A percentile compares a stretch with the other conserved stretches of the same genome.
Evolutionary conservation across 2,888 invertebrate species (phyloP).

Genomic region (Drosophila mayaguana): DNA sequence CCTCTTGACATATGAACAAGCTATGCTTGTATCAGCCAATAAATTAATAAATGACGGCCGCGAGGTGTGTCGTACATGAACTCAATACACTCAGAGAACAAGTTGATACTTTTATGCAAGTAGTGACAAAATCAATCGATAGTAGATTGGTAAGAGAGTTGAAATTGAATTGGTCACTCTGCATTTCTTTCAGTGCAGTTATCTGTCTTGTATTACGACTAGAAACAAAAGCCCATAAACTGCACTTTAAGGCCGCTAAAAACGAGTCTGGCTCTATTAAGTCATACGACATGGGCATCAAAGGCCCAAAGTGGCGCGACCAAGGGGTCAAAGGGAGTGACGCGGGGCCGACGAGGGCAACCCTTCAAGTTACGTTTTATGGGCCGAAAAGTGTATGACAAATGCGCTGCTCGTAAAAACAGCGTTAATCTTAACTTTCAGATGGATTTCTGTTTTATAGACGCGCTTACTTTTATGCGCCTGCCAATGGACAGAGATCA

Average conservation of each 20-base stretch:
- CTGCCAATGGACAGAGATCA: constrained; percentile 40
- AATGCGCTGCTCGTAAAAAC: constrained; percentile 72
- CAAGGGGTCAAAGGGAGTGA: not conserved
- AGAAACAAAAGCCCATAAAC: not conserved
- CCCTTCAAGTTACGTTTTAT: constrained; percentile 61
- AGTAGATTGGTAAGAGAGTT: too few relatives aligned
- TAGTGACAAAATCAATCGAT: not conserved
- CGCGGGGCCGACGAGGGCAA: not conserved
- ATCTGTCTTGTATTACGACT: not conserved
- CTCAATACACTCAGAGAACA: not conserved
- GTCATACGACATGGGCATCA: constrained; percentile 32
- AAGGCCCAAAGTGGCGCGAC: not conserved
- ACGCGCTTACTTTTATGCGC: constrained; percentile 64
- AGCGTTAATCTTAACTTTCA: constrained; percentile 63
- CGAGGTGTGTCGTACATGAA: constrained; percentile 5
- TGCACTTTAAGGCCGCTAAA: constrained; percentile 14
- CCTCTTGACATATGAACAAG: constrained; percentile 50
- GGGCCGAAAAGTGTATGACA: constrained; percentile 75
- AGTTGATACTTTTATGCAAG: not conserved
- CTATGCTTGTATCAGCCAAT: constrained; percentile 43
- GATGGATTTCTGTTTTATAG: constrained; percentile 73
- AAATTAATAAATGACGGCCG: constrained; percentile 56
- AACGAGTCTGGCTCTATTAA: constrained; percentile 28
- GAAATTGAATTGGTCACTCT: too few relatives aligned
- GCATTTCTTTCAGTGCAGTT: not conserved